phyloP scores from a whole-genome alignment of 2,888 invertebrate species.

The Laothoe populi region DNA sequence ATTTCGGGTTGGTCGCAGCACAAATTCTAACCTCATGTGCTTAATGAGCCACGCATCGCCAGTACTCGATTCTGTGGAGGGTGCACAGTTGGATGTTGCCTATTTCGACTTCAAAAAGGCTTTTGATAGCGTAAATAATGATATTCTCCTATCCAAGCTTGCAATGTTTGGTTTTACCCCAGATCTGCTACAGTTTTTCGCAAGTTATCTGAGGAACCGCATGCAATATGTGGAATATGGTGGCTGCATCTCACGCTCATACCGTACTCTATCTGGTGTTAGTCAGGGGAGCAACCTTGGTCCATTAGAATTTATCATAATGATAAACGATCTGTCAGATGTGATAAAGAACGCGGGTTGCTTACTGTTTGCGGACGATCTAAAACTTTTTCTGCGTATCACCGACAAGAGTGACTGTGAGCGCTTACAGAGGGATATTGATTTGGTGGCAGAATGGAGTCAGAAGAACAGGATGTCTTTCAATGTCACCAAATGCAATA shows the following conservation, averaged over 20 bases:
- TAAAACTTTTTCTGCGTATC: no score
- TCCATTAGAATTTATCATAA: conserved; percentile 27
- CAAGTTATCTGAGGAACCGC: conserved; percentile 27
- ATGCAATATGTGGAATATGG: conserved; percentile 28
- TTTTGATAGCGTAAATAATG: conserved; percentile 32
- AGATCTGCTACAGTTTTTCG: conserved; percentile 28
- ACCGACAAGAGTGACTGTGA: no score
- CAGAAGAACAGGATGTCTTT: no score
- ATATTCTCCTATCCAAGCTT: conserved; percentile 25
- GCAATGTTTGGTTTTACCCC: conserved; percentile 29
- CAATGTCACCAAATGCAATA: no score
- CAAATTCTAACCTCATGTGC: conserved; percentile 26
- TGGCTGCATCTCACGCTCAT: conserved; percentile 27
- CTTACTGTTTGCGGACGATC: no score
- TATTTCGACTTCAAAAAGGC: conserved; percentile 32
- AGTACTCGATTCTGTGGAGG: not conserved
- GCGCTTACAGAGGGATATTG: no score
- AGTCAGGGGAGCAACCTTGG: conserved; percentile 29
- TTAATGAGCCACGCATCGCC: conserved; percentile 19
- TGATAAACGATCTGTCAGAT: conserved; percentile 20
- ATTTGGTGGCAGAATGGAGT: no score
- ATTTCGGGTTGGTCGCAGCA: conserved; percentile 30
- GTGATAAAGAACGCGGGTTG: no score
- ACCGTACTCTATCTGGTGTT: conserved; percentile 25
- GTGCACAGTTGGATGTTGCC: conserved; percentile 6